Evolutionary conservation across 2,888 invertebrate genomes (phyloP), one percentile per base, ranked within the genome.

Genomic region (Entomobrya multifasciata): DNA sequence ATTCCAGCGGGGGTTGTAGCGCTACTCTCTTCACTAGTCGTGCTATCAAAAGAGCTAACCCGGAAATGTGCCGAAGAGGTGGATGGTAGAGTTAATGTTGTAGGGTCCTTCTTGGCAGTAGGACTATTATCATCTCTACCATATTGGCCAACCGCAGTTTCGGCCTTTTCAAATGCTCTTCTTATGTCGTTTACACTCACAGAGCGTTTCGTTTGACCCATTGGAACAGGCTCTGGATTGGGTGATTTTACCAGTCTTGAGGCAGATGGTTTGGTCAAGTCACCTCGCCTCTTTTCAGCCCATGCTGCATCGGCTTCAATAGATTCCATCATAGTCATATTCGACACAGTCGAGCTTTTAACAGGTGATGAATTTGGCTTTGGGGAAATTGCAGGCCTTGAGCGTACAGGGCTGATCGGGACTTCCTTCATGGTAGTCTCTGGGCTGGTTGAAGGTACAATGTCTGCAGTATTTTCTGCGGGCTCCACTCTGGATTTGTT

Each of bases 171-270:
- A 90, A 95, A 94, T 60, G 94, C 94, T 90, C 94, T 94, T 86
- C 94, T 93, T 90, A 95, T 93, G 90, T 94, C 94, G 79, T 93
- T 94, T 0, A 95, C 94, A 83, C 93, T 93, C 60, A 92, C 92
- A 86, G 93, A 93, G 15, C 93, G 88, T 47, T 90, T 90, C 1
- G 89, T 88, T 0, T 79, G 72, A 57, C 60, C 77, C 85, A 89
- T 85, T 44, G 72, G 76, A 17, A 79, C 65, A 13, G 81, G 72
- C 30, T 78, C 77, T 22, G 81, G 60, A 27, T 83, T 60, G 49
- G 77, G 83, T 13, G 86, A 82, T 60, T 79, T 79, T 27, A 80
- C 82, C 44, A 65, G 49, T 30, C 81, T 72, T 25, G 72, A 44
- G 25, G 74, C 27, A 22, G 41, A n/a, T 44, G 70, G n/a, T 27